phyloP scores from a whole-genome alignment of 2,113 vertebrate species.

The Meriones unguiculatus region DNA sequence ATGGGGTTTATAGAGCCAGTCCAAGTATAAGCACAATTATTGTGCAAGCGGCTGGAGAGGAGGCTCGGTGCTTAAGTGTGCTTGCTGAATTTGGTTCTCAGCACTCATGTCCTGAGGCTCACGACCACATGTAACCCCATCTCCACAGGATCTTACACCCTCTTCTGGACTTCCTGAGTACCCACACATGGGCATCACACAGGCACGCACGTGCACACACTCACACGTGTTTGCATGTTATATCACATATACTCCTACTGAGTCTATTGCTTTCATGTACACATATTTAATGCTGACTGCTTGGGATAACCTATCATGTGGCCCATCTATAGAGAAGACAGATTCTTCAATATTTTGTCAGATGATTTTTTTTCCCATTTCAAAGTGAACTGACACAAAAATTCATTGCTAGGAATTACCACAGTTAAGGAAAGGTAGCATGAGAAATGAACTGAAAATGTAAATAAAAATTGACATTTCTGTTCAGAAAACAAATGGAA shows the following conservation, averaged over 20 bases:
- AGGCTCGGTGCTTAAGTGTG: background rate
- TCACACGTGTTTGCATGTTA: background rate
- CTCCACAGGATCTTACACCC: background rate
- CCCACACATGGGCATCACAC: background rate
- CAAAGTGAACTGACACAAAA: background rate
- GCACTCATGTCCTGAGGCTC: background rate
- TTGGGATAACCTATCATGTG: background rate
- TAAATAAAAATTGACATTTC: background rate
- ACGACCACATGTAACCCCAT: background rate
- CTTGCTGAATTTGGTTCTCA: background rate
- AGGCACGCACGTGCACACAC: background rate
- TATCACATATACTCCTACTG: background rate
- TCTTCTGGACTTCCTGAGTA: no score
- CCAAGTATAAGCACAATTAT: background rate
- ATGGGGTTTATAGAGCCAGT: background rate
- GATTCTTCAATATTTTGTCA: slow-evolving; percentile 10
- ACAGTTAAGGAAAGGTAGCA: slow-evolving; percentile 35
- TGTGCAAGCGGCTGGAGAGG: background rate
- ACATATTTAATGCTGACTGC: background rate
- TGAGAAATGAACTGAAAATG: background rate
- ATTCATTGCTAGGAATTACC: background rate
- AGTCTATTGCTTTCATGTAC: background rate
- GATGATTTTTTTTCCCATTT: slow-evolving; percentile 5
- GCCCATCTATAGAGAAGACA: background rate
- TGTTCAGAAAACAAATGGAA: slow-evolving; percentile 10